Conservation (phyloP, 1,140 invertebrate species). For the Pseudoatta argentina region DNA sequence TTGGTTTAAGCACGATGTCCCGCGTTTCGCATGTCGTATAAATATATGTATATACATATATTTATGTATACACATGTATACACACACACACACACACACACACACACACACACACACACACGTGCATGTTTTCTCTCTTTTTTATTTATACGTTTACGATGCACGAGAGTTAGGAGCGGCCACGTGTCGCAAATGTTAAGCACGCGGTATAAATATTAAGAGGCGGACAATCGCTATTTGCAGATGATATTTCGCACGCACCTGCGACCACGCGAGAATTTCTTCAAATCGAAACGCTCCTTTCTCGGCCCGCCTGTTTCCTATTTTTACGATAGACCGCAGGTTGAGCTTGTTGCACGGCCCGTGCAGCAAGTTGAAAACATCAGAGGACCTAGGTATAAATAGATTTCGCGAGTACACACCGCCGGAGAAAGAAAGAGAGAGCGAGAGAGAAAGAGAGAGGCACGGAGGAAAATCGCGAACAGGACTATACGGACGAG, state of each 20-base stretch:
- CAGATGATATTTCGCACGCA: conserved; percentile 47
- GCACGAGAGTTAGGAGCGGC: conserved; percentile 4
- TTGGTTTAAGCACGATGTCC: not conserved
- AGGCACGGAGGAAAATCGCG: conserved; percentile 27
- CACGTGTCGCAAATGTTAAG: conserved; percentile 33
- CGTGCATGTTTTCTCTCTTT: not conserved
- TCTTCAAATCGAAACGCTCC: conserved; percentile 27
- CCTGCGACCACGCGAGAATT: conserved; percentile 35
- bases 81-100: too few species aligned
- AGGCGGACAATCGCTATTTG: not conserved
- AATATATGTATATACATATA: not conserved
- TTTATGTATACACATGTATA: not conserved
- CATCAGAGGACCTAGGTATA: conserved; percentile 73
- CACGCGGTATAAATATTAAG: conserved; percentile 17
- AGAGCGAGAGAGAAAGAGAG: conserved; percentile 39
- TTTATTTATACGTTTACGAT: conserved; percentile 31
- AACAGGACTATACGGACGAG: not conserved
- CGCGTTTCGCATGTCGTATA: not conserved
- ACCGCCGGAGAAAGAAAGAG: conserved; percentile 20
- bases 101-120: too few species aligned
- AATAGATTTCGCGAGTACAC: conserved; percentile 71
- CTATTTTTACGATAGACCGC: conserved; percentile 75
- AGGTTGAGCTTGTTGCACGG: conserved; percentile 70
- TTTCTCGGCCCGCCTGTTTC: conserved; percentile 44
- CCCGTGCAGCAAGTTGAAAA: conserved; percentile 74